Conservation (phyloP, 92 coral and sea anemone genomes). For the Metridium senile region DNA sequence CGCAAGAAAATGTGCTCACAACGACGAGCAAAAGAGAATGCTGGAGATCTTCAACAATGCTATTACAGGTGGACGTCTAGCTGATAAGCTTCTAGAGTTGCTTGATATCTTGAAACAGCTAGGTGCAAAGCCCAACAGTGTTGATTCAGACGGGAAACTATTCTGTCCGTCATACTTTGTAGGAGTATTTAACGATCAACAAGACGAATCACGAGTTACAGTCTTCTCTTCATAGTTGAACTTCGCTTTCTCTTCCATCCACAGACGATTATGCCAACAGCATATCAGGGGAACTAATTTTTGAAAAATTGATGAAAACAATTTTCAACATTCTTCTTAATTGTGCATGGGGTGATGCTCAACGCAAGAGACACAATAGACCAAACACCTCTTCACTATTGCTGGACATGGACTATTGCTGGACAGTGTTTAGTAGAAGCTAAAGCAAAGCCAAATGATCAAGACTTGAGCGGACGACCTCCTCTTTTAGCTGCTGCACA, state of each 20-base stretch:
- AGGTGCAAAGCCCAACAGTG: constrained; percentile 36
- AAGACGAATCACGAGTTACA: background rate
- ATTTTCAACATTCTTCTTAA: background rate
- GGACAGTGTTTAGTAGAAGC: constrained; percentile 33
- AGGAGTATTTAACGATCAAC: background rate
- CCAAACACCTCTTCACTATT: constrained; percentile 29
- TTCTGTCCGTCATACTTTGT: background rate
- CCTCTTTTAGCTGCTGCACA: constrained; percentile 19
- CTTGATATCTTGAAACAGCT: constrained; percentile 6
- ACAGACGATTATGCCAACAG: background rate
- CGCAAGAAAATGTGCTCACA: background rate
- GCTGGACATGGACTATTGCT: constrained; percentile 31
- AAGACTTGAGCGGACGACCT: background rate
- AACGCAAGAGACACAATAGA: constrained; percentile 20
- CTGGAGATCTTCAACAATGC: background rate
- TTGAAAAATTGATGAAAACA: background rate
- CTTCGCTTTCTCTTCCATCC: constrained; percentile 7
- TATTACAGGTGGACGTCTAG: background rate
- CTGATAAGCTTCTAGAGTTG: background rate
- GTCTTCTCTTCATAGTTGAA: constrained; percentile 29
- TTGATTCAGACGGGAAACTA: constrained; percentile 24
- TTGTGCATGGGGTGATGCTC: constrained; percentile 13
- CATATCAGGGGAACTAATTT: background rate
- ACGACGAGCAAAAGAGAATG: background rate
- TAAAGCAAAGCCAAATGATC: constrained; percentile 19